These are phyloP conservation scores for Pocota personata DNA, from an alignment of 2,888 invertebrate species.

Conservation along the genomic window DNA sequence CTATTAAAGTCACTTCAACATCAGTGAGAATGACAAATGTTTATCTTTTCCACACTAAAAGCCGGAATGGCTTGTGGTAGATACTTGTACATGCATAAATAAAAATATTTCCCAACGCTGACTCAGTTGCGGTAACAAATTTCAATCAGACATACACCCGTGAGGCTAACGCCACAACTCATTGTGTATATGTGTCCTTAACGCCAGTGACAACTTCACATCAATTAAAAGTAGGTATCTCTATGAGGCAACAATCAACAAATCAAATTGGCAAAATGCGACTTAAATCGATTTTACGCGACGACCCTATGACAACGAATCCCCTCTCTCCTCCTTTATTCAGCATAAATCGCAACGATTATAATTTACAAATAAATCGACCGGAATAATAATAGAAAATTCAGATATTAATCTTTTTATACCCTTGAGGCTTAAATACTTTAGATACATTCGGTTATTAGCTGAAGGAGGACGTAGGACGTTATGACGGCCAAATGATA, in stretches of 20 bases:
- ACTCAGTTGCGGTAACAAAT: slow-evolving; percentile 23
- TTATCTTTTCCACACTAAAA: slow-evolving; percentile 44
- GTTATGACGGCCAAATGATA: slow-evolving; percentile 72
- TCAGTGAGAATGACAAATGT: slow-evolving; percentile 63
- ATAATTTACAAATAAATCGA: slow-evolving; percentile 71
- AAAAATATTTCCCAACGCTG: neutral
- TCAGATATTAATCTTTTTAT: slow-evolving; percentile 69
- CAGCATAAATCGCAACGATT: slow-evolving; percentile 58
- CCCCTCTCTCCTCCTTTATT: neutral
- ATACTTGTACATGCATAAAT: neutral
- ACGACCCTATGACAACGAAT: slow-evolving; percentile 4
- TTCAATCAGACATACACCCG: slow-evolving; percentile 36
- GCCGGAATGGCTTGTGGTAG: neutral
- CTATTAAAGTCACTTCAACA: slow-evolving; percentile 38
- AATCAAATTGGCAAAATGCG: slow-evolving; percentile 64
- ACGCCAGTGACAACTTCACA: slow-evolving; percentile 50
- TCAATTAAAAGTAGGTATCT: slow-evolving; percentile 55
- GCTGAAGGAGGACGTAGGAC: slow-evolving; percentile 45
- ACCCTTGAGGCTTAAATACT: slow-evolving; percentile 32
- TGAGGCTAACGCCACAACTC: slow-evolving; percentile 28
- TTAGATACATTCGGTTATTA: slow-evolving; percentile 44
- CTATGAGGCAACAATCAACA: slow-evolving; percentile 56
- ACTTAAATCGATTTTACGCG: slow-evolving; percentile 3
- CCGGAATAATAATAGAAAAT: slow-evolving; percentile 69
- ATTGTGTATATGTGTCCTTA: slow-evolving; percentile 24